phyloP scores from a whole-genome alignment of 2,797 vertebrate genomes.

The Clarias fuscus region DNA sequence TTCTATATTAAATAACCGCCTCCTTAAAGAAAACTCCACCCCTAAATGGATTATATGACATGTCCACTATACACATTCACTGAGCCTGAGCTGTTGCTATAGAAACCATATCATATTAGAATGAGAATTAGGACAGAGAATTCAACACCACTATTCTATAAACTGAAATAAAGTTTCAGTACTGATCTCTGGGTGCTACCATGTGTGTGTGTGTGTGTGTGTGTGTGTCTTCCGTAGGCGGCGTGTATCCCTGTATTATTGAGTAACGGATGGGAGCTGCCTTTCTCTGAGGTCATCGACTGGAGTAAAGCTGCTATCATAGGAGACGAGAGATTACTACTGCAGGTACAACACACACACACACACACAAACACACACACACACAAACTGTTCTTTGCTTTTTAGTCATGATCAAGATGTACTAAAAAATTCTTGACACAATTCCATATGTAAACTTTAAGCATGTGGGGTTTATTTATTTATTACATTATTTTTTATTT shows the following conservation, averaged over 20 bases:
- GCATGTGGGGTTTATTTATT: no score
- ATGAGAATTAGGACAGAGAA: neutral
- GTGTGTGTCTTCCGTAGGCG: conserved; percentile 63
- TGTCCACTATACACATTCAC: neutral
- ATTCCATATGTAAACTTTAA: neutral
- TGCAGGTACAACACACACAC: conserved; percentile 69
- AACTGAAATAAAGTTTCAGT: neutral
- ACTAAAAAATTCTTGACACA: neutral
- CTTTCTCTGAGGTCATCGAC: conserved; percentile 82
- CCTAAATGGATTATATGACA: neutral
- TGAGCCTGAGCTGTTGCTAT: neutral
- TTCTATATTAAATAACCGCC: neutral
- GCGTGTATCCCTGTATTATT: conserved; percentile 80
- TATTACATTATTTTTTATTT: no score
- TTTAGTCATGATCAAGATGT: neutral
- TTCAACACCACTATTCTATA: neutral
- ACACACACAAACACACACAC: neutral
- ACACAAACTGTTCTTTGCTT: neutral
- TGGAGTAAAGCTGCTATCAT: conserved; percentile 80
- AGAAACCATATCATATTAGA: neutral
- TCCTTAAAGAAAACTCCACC: neutral
- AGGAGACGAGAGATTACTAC: conserved; percentile 78
- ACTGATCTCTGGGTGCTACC: neutral
- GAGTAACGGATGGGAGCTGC: conserved; percentile 82
- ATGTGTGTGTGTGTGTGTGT: conserved; percentile 5